Conservation (phyloP, 2,113 vertebrate genomes). For the Pyxicephalus adspersus region DNA sequence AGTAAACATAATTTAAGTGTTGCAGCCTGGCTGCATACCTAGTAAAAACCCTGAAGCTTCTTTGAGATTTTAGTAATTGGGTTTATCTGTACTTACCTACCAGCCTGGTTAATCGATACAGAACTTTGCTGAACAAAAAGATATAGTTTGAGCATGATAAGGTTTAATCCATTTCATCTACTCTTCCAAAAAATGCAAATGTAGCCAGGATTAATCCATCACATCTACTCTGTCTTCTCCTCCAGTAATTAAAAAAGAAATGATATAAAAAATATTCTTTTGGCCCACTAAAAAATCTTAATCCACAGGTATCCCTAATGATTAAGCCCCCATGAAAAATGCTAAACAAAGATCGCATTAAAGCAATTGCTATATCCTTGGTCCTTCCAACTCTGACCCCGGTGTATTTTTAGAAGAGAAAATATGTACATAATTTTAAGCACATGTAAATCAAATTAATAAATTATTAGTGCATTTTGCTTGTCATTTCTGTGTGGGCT, state of each 20-base stretch:
- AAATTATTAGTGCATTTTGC: slow-evolving; percentile 73
- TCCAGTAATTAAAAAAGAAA: neutral
- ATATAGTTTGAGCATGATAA: neutral
- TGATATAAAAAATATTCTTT: neutral
- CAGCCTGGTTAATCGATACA: too few relatives aligned
- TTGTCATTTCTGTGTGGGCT: slow-evolving; percentile 75
- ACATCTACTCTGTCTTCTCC: neutral
- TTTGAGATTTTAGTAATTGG: too few relatives aligned
- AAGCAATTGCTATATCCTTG: slow-evolving; percentile 55
- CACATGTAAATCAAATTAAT: slow-evolving; percentile 74
- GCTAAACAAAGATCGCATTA: slow-evolving; percentile 56
- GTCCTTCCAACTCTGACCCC: slow-evolving; percentile 57
- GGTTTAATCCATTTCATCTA: neutral
- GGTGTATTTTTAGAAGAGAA: slow-evolving; percentile 69
- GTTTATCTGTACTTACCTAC: too few relatives aligned
- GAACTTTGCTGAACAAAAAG: neutral
- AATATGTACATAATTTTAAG: slow-evolving; percentile 71
- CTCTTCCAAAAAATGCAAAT: too few relatives aligned
- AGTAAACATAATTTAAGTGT: too few relatives aligned
- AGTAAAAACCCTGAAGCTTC: too few relatives aligned
- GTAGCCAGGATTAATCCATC: neutral
- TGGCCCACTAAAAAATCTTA: slow-evolving; percentile 24
- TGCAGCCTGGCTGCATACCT: too few relatives aligned
- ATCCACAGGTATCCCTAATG: slow-evolving; percentile 22
- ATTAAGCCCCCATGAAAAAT: slow-evolving; percentile 55